Evolutionary conservation across 2,888 invertebrate species (phyloP), one percentile per base, ranked within the genome.

Genomic region (Euproctis similis): DNA sequence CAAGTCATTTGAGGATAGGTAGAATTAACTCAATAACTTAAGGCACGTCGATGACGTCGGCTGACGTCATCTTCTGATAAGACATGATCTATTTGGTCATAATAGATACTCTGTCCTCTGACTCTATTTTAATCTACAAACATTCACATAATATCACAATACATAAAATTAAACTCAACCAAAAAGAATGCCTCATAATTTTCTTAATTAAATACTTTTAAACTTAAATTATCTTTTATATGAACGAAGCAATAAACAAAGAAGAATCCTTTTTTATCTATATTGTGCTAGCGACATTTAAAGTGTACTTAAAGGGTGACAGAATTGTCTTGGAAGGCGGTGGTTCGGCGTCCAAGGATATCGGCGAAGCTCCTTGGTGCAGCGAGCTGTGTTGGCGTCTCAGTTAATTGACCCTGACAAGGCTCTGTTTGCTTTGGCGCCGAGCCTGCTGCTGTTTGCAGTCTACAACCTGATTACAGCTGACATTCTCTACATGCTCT

Each of bases 401-500:
- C 48, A 32, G 59, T 63, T 70, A 73, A 73, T 73, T 70, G 71
- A 64, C 56, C 36, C 59, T 50, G 46, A 46, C 39, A 39, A 44
- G 50, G 50, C 54, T 30, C 28, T 70, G 69, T 76, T 73, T 72
- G 59, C 53, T 30, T 60, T 69, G 62, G 65, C 68, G 55, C 61
- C 61, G 65, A 67, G 55, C 61, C 61, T 58, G 45, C 48, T 46
- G 44, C n/a, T 70, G 65, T 73, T 72, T 72, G 61, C 51, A 26
- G 39, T 58, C 59, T 49, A 47, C 58, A 43, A 53, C 46, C 55
- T 53, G 54, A 59, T 56, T 59, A 60, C 57, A 60, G 46, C 45
- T 42, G 44, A 57, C 57, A 58, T 52, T 53, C 57, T 43, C 47
- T 51, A 51, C 58, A 48, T n/a, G n/a, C n/a, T n/a, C n/a, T n/a